phyloP scores from a whole-genome alignment of 2,797 vertebrate species.

The Gallinago nigripennis region DNA sequence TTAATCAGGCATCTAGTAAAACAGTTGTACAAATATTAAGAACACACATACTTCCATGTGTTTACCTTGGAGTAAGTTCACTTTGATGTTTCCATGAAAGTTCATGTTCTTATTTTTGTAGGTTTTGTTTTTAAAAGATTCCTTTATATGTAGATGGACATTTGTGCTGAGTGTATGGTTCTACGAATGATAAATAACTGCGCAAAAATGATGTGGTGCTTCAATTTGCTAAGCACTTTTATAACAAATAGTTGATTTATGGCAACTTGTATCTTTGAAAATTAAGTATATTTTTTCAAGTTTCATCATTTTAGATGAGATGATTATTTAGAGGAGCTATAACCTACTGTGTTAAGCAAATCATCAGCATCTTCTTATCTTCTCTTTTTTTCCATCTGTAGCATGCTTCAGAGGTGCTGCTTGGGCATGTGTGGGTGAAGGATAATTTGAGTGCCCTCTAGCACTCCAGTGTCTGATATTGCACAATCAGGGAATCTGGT shows the following conservation, averaged over 20 bases:
- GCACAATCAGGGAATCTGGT: constrained; percentile 69
- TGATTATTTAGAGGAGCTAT: background rate
- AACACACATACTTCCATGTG: background rate
- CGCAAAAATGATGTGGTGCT: background rate
- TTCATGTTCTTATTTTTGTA: background rate
- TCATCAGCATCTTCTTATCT: background rate
- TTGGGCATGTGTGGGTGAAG: constrained; percentile 36
- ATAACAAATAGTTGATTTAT: background rate
- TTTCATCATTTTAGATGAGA: background rate
- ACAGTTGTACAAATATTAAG: background rate
- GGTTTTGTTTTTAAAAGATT: background rate
- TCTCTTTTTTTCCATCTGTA: background rate
- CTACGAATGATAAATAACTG: background rate
- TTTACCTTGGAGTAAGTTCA: background rate
- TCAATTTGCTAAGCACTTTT: background rate
- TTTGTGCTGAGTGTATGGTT: background rate
- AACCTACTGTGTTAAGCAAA: constrained; percentile 1
- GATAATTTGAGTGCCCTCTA: constrained; percentile 72
- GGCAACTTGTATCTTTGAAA: constrained; percentile 19
- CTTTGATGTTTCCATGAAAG: background rate
- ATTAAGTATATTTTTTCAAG: background rate
- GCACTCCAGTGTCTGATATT: constrained; percentile 50
- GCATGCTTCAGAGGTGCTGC: background rate
- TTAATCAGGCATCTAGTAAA: background rate
- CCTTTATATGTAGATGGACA: background rate